These are phyloP conservation scores for Drymonia ruficornis DNA, from an alignment of 2,888 invertebrate genomes.

Conservation along the genomic window DNA sequence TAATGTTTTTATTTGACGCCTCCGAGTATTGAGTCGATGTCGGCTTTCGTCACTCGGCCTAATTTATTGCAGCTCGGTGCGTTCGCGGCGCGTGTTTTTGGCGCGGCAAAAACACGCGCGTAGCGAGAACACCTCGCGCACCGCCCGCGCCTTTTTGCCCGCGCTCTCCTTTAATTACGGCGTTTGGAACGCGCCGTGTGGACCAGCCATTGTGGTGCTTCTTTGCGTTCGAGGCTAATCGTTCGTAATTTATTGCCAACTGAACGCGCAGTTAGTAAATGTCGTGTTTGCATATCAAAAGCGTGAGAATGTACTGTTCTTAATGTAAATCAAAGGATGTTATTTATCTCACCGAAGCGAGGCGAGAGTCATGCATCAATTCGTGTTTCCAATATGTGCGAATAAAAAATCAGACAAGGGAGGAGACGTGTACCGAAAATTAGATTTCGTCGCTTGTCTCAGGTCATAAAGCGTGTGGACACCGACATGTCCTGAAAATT, in stretches of 20 bases:
- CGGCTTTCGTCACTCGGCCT: slow-evolving; percentile 75
- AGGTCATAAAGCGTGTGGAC: slow-evolving; percentile 61
- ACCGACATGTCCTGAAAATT: slow-evolving; percentile 66
- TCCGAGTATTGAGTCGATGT: slow-evolving; percentile 76
- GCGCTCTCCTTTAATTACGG: slow-evolving; percentile 78
- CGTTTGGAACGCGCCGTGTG: slow-evolving; percentile 49
- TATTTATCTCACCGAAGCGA: neutral
- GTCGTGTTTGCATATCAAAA: slow-evolving; percentile 18
- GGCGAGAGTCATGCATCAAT: neutral
- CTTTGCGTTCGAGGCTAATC: slow-evolving; percentile 31
- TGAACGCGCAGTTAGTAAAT: slow-evolving; percentile 12
- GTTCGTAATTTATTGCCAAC: slow-evolving; percentile 26
- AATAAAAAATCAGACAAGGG: slow-evolving; percentile 22
- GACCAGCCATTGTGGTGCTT: slow-evolving; percentile 36
- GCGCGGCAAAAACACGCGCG: slow-evolving; percentile 68
- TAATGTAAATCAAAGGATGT: slow-evolving; percentile 9
- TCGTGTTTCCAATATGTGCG: slow-evolving; percentile 2
- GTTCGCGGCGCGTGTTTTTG: slow-evolving; percentile 70
- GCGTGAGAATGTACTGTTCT: slow-evolving; percentile 8
- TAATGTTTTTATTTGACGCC: slow-evolving; percentile 84
- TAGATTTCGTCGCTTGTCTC: slow-evolving; percentile 42
- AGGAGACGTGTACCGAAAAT: slow-evolving; percentile 38
- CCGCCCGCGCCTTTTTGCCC: slow-evolving; percentile 66
- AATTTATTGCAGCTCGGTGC: slow-evolving; percentile 77
- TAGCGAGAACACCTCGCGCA: slow-evolving; percentile 58